A percentile compares a stretch with the other conserved stretches of the same genome.
These are phyloP conservation scores for Carcharodon carcharias DNA, from an alignment of 2,797 vertebrate genomes.

Conservation along the genomic window DNA sequence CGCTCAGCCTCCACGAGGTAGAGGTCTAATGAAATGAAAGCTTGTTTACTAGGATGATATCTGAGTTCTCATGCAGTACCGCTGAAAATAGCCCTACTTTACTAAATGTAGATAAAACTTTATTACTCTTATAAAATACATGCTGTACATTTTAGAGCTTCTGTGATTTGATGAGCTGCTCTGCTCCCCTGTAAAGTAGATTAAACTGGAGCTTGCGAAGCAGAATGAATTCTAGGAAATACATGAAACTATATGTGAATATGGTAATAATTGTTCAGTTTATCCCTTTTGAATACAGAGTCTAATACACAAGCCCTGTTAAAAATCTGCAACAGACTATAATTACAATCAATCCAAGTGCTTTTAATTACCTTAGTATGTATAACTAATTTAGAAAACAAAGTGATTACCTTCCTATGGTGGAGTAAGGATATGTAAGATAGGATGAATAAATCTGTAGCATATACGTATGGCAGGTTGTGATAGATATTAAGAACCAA, in stretches of 20 bases:
- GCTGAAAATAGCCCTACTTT: constrained; percentile 12
- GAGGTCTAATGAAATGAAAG: constrained; percentile 11
- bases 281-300: constrained; percentile 1
- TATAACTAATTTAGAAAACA: constrained; percentile 10
- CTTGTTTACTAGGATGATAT: background rate
- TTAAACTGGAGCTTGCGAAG: constrained; percentile 13
- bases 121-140: constrained; percentile 35
- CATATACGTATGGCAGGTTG: too few relatives aligned
- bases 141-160: constrained; percentile 12
- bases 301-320: background rate
- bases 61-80: background rate
- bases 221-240: background rate
- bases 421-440: background rate
- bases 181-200: background rate
- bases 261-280: background rate
- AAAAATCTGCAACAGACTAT: constrained; percentile 1
- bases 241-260: background rate
- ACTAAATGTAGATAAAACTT: constrained; percentile 31
- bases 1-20: too few relatives aligned
- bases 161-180: constrained; percentile 14
- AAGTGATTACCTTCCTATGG: background rate
- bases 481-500: background rate
- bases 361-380: constrained; percentile 17
- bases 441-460: background rate
- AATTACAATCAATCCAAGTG: background rate